These are phyloP conservation scores for Ceyx cyanopectus DNA, from an alignment of 2,113 vertebrate species.

Conservation along the genomic window DNA sequence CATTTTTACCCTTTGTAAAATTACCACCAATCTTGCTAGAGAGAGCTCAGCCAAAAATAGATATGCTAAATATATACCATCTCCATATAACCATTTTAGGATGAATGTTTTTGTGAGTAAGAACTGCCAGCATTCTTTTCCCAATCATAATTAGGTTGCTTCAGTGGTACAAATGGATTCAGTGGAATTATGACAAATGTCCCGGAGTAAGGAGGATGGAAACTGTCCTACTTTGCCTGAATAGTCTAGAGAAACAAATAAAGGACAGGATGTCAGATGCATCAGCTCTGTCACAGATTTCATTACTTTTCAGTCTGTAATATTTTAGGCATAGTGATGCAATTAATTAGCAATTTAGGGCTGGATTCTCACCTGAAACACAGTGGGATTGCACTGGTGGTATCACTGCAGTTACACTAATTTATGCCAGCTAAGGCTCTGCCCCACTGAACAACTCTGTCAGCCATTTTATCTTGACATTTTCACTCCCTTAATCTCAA, in stretches of 20 bases:
- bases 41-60: conserved; percentile 70
- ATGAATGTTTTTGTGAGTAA: conserved; percentile 62
- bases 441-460: background rate
- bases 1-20: conserved; percentile 67
- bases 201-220: conserved; percentile 22
- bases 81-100: conserved; percentile 58
- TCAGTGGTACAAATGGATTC: conserved; percentile 57
- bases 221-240: conserved; percentile 55
- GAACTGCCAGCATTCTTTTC: conserved; percentile 58
- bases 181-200: conserved; percentile 59
- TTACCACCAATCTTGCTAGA: conserved; percentile 49
- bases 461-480: background rate
- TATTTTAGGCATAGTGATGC: background rate
- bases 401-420: background rate
- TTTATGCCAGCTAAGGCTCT: background rate
- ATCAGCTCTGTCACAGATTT: conserved; percentile 33
- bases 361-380: conserved; percentile 26
- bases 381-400: background rate
- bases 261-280: conserved; percentile 44
- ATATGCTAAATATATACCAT: conserved; percentile 64
- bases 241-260: conserved; percentile 10
- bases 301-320: background rate
- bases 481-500: background rate
- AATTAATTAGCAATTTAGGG: conserved; percentile 5
- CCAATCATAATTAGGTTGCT: conserved; percentile 63